Conservation (phyloP, 1,140 invertebrate genomes). For the Myzus persicae region DNA sequence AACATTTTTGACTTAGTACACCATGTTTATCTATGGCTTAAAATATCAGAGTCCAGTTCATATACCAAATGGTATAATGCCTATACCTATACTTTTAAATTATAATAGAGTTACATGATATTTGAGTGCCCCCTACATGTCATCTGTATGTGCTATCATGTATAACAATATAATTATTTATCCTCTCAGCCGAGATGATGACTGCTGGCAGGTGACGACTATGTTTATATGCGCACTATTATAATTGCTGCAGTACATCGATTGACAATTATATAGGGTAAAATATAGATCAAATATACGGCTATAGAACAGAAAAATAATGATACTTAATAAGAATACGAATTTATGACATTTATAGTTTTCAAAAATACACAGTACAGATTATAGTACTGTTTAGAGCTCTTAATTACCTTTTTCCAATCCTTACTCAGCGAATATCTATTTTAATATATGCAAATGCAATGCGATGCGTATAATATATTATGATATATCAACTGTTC, state of each 20-base stretch:
- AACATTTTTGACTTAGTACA: no score
- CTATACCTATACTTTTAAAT: not conserved
- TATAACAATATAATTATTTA: not conserved
- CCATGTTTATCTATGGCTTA: no score
- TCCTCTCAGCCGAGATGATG: not conserved
- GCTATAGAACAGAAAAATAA: not conserved
- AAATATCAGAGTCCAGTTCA: no score
- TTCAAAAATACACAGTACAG: not conserved
- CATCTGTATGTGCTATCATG: not conserved
- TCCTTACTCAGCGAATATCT: not conserved
- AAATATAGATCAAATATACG: not conserved
- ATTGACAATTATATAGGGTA: not conserved
- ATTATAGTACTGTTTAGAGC: not conserved
- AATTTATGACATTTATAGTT: not conserved
- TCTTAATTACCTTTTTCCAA: not conserved
- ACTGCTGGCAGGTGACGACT: not conserved
- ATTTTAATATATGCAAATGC: not conserved
- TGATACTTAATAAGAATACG: not conserved
- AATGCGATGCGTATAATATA: no score
- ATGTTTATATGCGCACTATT: not conserved
- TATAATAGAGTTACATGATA: not conserved
- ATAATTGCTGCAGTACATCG: not conserved
- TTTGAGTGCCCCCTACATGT: not conserved
- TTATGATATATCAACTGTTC: not conserved
- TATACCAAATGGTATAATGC: no score